Conservation (phyloP, 2,888 invertebrate genomes). For the Pyralis farinalis region DNA sequence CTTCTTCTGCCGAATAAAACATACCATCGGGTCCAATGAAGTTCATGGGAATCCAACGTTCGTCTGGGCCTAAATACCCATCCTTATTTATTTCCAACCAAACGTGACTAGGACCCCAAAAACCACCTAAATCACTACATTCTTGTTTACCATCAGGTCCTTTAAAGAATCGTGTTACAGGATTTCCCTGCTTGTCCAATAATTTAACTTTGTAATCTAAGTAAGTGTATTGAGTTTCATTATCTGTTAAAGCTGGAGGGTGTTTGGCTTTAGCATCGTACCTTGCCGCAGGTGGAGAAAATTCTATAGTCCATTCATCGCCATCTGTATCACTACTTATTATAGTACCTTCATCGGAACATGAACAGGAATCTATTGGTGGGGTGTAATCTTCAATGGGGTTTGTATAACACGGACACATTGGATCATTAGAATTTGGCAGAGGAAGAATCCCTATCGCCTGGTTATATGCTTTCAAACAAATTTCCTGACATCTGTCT, state of each 20-base stretch:
- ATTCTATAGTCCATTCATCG: constrained; percentile 70
- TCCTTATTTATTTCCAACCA: constrained; percentile 73
- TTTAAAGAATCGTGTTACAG: constrained; percentile 60
- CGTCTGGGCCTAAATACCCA: constrained; percentile 65
- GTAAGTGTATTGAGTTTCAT: constrained; percentile 59
- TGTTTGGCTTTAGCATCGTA: constrained; percentile 64
- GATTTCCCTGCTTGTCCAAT: constrained; percentile 62
- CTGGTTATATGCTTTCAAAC: constrained; percentile 71
- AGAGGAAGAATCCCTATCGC: constrained; percentile 63
- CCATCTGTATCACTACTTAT: constrained; percentile 65
- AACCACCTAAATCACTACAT: constrained; percentile 71
- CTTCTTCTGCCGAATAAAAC: constrained; percentile 63
- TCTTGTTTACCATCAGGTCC: constrained; percentile 65
- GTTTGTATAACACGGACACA: constrained; percentile 57
- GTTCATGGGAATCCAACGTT: constrained; percentile 65
- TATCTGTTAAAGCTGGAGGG: constrained; percentile 36
- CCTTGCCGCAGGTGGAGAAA: constrained; percentile 60
- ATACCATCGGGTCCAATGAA: constrained; percentile 68
- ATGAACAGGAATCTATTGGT: constrained; percentile 65
- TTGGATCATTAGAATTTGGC: constrained; percentile 58
- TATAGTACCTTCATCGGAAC: constrained; percentile 56
- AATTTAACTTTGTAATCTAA: constrained; percentile 69
- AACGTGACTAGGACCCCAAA: constrained; percentile 51
- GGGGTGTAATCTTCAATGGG: constrained; percentile 29
- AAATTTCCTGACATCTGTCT: constrained; percentile 71